These are phyloP conservation scores for Stomatorhinus ivindoensis DNA, from an alignment of 2,113 vertebrate genomes.

Conservation along the genomic window DNA sequence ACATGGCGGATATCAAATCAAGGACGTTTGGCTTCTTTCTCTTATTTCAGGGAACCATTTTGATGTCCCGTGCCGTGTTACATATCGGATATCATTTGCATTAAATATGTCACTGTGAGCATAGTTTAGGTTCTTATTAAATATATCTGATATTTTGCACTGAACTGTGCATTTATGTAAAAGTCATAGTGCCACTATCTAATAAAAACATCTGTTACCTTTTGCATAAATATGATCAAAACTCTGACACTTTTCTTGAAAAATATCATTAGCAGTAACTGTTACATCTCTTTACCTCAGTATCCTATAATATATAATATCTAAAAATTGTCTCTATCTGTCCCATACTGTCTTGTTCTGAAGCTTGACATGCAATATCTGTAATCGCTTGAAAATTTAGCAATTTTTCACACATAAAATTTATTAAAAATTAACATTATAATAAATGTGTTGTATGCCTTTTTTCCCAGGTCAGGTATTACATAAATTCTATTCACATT, in stretches of 20 bases:
- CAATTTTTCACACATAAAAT: not conserved
- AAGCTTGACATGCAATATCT: not conserved
- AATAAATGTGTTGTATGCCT: not conserved
- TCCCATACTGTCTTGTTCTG: not conserved
- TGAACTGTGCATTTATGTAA: not conserved
- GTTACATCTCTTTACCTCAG: not conserved
- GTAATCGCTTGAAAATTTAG: not conserved
- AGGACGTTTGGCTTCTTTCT: constrained; percentile 1
- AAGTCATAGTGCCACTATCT: not conserved
- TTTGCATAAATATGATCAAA: not conserved
- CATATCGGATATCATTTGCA: not conserved
- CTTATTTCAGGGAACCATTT: not conserved
- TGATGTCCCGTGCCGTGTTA: not conserved
- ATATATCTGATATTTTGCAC: constrained; percentile 2
- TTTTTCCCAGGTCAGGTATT: not conserved
- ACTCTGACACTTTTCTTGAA: not conserved
- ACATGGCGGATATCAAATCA: not conserved
- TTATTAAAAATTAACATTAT: not conserved
- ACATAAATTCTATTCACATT: constrained; percentile 12
- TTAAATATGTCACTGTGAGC: not conserved
- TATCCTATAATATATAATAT: not conserved
- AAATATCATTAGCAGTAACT: not conserved
- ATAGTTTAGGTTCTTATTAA: not conserved
- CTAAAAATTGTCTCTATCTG: not conserved
- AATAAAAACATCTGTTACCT: not conserved